Conservation (phyloP, 64 coral and sea anemone genomes). For the Porites lutea region DNA sequence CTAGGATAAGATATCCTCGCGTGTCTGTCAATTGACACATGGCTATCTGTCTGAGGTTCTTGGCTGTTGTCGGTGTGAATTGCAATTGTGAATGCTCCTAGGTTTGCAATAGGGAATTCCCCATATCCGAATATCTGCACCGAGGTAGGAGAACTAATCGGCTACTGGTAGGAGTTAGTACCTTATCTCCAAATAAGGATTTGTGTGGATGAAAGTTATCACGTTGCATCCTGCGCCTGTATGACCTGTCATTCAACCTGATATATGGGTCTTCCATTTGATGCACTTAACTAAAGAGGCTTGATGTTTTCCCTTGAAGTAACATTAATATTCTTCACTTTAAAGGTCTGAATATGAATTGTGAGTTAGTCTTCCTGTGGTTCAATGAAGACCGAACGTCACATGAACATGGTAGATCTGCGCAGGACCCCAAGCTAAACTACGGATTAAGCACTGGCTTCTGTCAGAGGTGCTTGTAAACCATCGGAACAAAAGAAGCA, state of each 20-base stretch:
- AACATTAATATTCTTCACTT: background rate
- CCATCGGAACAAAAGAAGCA: too few relatives aligned
- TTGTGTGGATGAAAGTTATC: too few relatives aligned
- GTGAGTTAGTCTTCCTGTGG: too few relatives aligned
- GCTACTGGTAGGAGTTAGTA: background rate
- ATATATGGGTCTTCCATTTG: background rate
- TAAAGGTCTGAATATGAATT: background rate
- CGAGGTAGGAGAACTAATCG: background rate
- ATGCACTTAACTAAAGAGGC: background rate
- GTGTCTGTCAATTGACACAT: background rate
- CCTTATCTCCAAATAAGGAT: background rate
- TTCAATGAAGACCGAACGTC: too few relatives aligned
- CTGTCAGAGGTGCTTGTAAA: too few relatives aligned
- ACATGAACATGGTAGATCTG: too few relatives aligned
- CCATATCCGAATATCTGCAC: background rate
- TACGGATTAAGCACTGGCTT: too few relatives aligned
- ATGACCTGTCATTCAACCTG: background rate
- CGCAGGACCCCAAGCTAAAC: too few relatives aligned
- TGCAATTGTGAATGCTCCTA: background rate
- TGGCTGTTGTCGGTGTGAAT: background rate
- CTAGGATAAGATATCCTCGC: background rate
- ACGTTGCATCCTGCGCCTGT: background rate
- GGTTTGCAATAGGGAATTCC: background rate
- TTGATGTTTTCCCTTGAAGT: background rate
- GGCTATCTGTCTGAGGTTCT: background rate